Evolutionary conservation across 1,140 invertebrate species (phyloP).

Genomic region (Conus betulinus): DNA sequence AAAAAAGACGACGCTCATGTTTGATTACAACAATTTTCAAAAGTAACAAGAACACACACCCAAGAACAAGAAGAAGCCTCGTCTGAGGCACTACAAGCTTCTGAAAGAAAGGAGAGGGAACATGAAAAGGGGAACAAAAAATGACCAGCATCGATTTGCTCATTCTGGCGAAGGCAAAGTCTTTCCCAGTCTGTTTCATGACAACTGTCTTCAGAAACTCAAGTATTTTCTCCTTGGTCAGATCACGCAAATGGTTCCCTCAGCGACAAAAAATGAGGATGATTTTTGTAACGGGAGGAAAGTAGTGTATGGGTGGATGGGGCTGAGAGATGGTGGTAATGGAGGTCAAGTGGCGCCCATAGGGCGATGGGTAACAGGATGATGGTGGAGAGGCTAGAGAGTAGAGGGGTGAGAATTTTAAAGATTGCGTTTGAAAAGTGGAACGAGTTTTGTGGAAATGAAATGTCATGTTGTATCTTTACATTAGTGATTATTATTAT

Average conservation of each 20-base stretch:
- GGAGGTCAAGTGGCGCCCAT: neutral
- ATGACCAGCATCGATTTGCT: neutral
- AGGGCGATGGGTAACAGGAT: neutral
- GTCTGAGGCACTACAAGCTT: neutral
- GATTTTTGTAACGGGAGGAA: neutral
- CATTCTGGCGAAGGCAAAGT: neutral
- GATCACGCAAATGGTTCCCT: neutral
- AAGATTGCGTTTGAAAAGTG: no score
- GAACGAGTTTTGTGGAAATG: no score
- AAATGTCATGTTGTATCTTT: no score
- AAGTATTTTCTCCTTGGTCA: neutral
- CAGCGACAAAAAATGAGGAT: neutral
- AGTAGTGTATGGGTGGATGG: neutral
- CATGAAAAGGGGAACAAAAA: neutral
- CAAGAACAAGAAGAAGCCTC: no score
- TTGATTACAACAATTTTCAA: no score
- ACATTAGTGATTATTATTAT: no score
- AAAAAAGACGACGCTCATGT: no score
- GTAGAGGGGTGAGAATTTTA: neutral
- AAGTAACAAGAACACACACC: no score
- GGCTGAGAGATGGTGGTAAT: neutral
- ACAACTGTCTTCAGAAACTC: neutral
- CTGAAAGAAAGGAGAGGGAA: neutral
- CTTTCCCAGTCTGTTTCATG: neutral
- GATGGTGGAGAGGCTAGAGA: neutral